Evolutionary conservation across 2,888 invertebrate genomes (phyloP), one percentile per base, ranked within the genome.

Genomic region (Apodemia hepburni): DNA sequence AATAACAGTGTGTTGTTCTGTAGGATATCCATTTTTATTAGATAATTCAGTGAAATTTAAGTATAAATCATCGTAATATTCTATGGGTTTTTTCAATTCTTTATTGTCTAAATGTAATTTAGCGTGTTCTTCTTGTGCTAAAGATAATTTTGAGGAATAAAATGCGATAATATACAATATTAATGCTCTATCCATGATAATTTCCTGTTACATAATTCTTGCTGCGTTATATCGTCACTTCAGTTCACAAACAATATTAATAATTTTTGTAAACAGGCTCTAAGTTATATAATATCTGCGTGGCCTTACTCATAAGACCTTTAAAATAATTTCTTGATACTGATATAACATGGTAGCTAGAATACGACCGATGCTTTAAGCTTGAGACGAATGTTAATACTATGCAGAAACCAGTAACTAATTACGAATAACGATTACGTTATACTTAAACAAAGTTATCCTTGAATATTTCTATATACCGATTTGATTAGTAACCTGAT

Each of bases 271-370:
- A 17, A 17, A 11, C 11, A 18, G 3, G 12, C 58, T 8, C 75
- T 71, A 74, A 78, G 82, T 84, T 87, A 79, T 87, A 87, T 87
- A 87, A 85, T 73, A 80, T 79, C 71, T 67, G 75, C 71, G 73
- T 79, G 87, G 85, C 89, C 89, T 88, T 75, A 78, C 71, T 27
- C 68, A 75, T 76, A 79, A 83, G 84, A 78, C 74, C 81, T 81
- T 70, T 70, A 18, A 51, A 51, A 2, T 11, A 11, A 11, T 51
- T 15, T 27, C 6, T 27, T 12, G 12, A 27, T 22, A 27, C 22
- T 12, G 54, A 27, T 54, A 54, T 12, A 22, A 12, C 54, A 27
- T 54, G 27, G 6, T 12, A 54, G 12, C 54, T 12, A 54, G 54
- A 54, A 51, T 8, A 22, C 51, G 22, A 12, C 54, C 15, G 54